Base-by-base conservation (phyloP, 2,797 vertebrate genomes). In the Coracias cyanogaster region DNA sequence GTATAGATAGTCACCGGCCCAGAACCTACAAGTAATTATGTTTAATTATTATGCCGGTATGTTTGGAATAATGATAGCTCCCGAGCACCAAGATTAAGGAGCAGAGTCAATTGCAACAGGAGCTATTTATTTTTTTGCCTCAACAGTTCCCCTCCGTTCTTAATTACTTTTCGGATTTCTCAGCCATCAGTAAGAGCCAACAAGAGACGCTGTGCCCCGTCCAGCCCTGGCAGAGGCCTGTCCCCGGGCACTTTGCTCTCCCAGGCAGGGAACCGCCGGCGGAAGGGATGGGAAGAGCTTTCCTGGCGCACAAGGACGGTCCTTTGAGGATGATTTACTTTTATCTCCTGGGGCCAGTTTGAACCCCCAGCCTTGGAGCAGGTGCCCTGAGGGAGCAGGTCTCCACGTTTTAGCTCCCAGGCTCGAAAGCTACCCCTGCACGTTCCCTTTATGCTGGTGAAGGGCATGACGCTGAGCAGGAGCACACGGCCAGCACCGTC, bases 1-100 rank as follows among this genome's bases (percentile, higher is more conserved):
- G 92, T 94, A 96, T 46, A 96, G 95, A 93, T 33, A 97, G 94
- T 95, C 96, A 94, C 94, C 90, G 1, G 96, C 95, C 96, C 96
- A 97, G 95, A 97, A 97, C 97, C 83, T 96, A 94, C 93, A 79
- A 93, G 95, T 97, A 96, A 97, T 97, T 96, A 96, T 72, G 89
- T 92, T 96, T 96, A 96, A 96, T 97, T 97, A 97, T 96, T 89
- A 70, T 88, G 93, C 94, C 2, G 28, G 71, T 73, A 84, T 89
- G 95, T 96, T 95, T 94, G 95, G 96, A 97, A 97, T 94, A 93
- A 94, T 76, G 89, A 96, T 96, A 82, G 93, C 93, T 94, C 85
- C 92, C 5, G 8, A 96, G 94, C 94, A 64, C 96, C 35, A 31
- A 93, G 96, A 95, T 94, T 84, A 91, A 91, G 94, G 66, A 95